These are phyloP conservation scores for Salvelinus fontinalis DNA, from an alignment of 2,113 vertebrate species.

Conservation along the genomic window DNA sequence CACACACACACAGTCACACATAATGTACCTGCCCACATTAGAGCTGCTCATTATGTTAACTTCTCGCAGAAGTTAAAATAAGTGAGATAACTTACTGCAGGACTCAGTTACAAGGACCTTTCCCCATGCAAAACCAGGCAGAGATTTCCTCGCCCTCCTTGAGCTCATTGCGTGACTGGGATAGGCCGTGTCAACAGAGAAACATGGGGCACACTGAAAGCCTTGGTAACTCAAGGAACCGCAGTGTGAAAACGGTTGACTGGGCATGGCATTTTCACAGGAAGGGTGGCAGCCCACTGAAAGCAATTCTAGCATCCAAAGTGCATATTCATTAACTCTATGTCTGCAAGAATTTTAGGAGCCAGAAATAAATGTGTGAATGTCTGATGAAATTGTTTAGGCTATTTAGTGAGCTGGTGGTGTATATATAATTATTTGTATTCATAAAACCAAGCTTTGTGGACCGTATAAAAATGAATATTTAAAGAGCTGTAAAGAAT, in stretches of 20 bases:
- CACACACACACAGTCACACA: no score
- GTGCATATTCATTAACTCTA: slow-evolving; percentile 18
- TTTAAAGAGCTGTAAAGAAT: not conserved
- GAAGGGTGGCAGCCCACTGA: slow-evolving; percentile 35
- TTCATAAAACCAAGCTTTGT: no score
- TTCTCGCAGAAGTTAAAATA: not conserved
- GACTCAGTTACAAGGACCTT: slow-evolving; percentile 18
- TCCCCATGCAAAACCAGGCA: slow-evolving; percentile 34
- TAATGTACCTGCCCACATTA: not conserved
- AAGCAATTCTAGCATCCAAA: slow-evolving; percentile 32
- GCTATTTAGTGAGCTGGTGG: not conserved
- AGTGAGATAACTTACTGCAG: slow-evolving; percentile 10
- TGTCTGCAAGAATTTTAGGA: no score
- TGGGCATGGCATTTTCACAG: slow-evolving; percentile 59
- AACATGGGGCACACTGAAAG: slow-evolving; percentile 62
- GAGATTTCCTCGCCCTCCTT: slow-evolving; percentile 41
- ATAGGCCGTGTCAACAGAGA: slow-evolving; percentile 60
- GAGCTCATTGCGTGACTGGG: slow-evolving; percentile 62
- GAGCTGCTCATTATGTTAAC: not conserved
- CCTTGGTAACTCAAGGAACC: slow-evolving; percentile 51
- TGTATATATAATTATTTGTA: not conserved
- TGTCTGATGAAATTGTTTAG: no score
- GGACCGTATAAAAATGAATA: not conserved
- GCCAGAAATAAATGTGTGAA: no score
- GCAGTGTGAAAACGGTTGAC: slow-evolving; percentile 55